Evolutionary conservation across 2,113 vertebrate species (phyloP).

Genomic region (Grammomys dolichurus): DNA sequence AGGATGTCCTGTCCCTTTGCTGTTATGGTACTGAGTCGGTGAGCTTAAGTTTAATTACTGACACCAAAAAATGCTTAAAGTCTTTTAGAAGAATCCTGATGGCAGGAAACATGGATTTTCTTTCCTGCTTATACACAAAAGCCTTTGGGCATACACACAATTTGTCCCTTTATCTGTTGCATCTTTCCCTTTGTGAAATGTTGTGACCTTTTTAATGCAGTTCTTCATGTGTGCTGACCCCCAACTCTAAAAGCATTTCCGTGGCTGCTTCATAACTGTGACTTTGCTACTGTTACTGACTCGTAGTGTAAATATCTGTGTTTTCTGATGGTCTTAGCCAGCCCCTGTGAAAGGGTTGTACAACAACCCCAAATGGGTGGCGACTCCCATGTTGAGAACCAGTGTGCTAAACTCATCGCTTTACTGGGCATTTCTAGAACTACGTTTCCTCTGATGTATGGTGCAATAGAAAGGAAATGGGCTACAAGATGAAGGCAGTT

Average conservation of each 20-base stretch:
- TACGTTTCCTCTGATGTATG: not conserved
- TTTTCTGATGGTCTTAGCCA: not conserved
- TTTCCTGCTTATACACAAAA: not conserved
- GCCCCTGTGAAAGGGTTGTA: not conserved
- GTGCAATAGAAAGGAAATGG: not conserved
- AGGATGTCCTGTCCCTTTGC: not conserved
- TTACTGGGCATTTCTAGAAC: not conserved
- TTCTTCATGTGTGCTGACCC: not conserved
- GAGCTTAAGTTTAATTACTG: slow-evolving; percentile 11
- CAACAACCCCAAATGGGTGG: not conserved
- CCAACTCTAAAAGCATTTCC: not conserved
- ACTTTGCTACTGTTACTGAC: not conserved
- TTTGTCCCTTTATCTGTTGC: not conserved
- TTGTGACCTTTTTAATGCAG: not conserved
- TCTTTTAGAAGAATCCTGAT: not conserved
- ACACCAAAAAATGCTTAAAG: not conserved
- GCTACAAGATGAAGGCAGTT: not conserved
- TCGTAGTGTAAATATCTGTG: not conserved
- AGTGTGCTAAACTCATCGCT: not conserved
- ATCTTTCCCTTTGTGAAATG: not conserved
- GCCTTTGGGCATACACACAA: not conserved
- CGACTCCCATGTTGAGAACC: not conserved
- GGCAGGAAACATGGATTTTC: not conserved
- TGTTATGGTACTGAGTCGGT: not conserved
- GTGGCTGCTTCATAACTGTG: not conserved